Evolutionary conservation across 1,140 invertebrate species (phyloP).

Genomic region (Zaprionus tsacasi): DNA sequence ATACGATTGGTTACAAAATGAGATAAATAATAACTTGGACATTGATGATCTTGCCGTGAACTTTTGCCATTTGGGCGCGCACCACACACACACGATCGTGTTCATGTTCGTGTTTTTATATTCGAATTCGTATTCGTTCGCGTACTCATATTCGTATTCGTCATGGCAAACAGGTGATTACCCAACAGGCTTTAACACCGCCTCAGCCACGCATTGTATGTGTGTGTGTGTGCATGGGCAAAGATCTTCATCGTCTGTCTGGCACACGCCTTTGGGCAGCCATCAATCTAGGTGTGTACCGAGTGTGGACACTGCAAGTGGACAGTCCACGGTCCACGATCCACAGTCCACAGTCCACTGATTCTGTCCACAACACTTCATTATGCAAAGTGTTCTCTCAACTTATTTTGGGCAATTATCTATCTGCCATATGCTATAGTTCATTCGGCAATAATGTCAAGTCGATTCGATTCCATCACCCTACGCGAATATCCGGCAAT

Average conservation of each 20-base stretch:
- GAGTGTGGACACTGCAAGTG: slow-evolving; percentile 17
- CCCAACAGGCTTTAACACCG: slow-evolving; percentile 54
- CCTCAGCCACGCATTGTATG: slow-evolving; percentile 48
- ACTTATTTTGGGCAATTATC: slow-evolving; percentile 15
- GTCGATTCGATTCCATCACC: slow-evolving; percentile 14
- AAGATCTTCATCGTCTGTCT: not conserved
- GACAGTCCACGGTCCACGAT: slow-evolving; percentile 1
- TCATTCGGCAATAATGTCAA: slow-evolving; percentile 34
- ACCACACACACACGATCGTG: slow-evolving; percentile 9
- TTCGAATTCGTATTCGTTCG: slow-evolving; percentile 24
- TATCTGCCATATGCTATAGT: slow-evolving; percentile 29
- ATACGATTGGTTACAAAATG: slow-evolving; percentile 39
- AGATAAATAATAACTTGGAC: slow-evolving; percentile 65
- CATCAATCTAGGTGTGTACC: slow-evolving; percentile 28
- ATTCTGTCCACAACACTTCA: not conserved
- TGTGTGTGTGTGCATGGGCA: slow-evolving; percentile 7
- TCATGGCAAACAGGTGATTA: slow-evolving; percentile 76
- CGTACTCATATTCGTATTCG: slow-evolving; percentile 65
- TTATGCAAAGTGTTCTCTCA: slow-evolving; percentile 12
- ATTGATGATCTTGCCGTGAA: slow-evolving; percentile 77
- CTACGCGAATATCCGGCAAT: slow-evolving; percentile 35
- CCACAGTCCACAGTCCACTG: not conserved
- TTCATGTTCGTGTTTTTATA: slow-evolving; percentile 28
- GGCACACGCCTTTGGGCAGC: slow-evolving; percentile 19
- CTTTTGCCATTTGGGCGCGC: slow-evolving; percentile 67